Evolutionary conservation across 2,113 vertebrate genomes (phyloP).

Genomic region (Nansenia antarctica): DNA sequence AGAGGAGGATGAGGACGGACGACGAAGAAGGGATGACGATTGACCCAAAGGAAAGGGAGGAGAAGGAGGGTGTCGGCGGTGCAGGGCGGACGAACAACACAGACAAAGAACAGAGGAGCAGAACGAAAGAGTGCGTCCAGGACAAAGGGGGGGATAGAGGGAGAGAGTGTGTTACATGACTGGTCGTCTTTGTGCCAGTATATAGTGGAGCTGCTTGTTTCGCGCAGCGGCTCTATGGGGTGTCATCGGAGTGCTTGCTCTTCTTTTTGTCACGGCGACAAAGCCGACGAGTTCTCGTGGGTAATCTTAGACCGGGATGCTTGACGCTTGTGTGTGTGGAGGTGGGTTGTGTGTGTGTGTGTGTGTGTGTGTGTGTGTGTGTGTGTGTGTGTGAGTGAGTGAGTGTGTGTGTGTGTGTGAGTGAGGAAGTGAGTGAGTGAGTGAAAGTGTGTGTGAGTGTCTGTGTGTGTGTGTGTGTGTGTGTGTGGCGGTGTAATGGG

Average conservation of each 20-base stretch:
- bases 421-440: too few relatives aligned
- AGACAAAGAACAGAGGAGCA: constrained; percentile 10
- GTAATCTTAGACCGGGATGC: constrained; percentile 77
- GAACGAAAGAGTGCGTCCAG: constrained; percentile 6
- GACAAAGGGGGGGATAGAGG: constrained; percentile 37
- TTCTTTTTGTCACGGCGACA: constrained; percentile 81
- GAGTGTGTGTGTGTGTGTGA: too few relatives aligned
- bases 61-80: neutral
- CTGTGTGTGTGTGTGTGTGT: too few relatives aligned
- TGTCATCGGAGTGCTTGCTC: constrained; percentile 69
- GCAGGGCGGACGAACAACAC: neutral
- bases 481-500: constrained; percentile 6
- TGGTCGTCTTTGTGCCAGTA: constrained; percentile 39
- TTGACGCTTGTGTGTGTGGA: constrained; percentile 31
- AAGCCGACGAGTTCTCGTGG: constrained; percentile 72
- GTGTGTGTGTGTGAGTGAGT: neutral
- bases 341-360: too few relatives aligned
- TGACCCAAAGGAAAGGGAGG: neutral
- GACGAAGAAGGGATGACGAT: neutral
- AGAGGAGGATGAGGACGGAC: neutral
- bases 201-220: constrained; percentile 45
- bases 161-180: constrained; percentile 31
- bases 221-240: constrained; percentile 75
- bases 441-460: too few relatives aligned
- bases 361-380: neutral